Conservation (phyloP, 2,888 invertebrate genomes). For the Pelosia muscerda region DNA sequence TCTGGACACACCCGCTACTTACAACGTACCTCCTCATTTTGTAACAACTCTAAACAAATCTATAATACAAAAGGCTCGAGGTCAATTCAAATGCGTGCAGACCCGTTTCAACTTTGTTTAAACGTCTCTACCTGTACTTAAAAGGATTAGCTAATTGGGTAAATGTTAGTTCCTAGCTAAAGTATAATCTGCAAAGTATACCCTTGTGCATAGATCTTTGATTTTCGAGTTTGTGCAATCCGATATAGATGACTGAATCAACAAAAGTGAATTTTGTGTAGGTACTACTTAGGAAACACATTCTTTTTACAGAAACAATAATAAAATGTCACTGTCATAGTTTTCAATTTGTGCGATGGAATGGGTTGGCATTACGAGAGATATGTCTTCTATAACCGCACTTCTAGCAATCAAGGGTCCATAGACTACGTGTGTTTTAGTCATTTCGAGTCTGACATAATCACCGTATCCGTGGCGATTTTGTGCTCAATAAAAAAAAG, state of each 20-base stretch:
- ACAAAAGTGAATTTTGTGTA: not conserved
- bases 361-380: no score
- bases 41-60: slow-evolving; percentile 35
- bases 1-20: slow-evolving; percentile 37
- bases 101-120: slow-evolving; percentile 38
- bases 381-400: no score
- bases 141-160: slow-evolving; percentile 27
- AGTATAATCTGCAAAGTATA: slow-evolving; percentile 12
- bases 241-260: slow-evolving; percentile 12
- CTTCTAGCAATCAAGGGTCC: no score
- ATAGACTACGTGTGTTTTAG: no score
- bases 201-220: slow-evolving; percentile 18
- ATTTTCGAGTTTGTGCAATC: slow-evolving; percentile 28
- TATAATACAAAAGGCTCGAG: slow-evolving; percentile 31
- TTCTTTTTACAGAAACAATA: not conserved
- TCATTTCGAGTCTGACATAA: no score
- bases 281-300: no score
- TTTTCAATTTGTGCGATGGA: not conserved
- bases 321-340: not conserved
- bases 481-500: no score
- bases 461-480: no score
- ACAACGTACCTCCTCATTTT: slow-evolving; percentile 19
- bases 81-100: slow-evolving; percentile 24
- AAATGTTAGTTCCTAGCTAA: slow-evolving; percentile 10
- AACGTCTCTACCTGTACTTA: slow-evolving; percentile 19